Evolutionary conservation across 2,113 vertebrate genomes (phyloP).

Genomic region (Takifugu flavidus): DNA sequence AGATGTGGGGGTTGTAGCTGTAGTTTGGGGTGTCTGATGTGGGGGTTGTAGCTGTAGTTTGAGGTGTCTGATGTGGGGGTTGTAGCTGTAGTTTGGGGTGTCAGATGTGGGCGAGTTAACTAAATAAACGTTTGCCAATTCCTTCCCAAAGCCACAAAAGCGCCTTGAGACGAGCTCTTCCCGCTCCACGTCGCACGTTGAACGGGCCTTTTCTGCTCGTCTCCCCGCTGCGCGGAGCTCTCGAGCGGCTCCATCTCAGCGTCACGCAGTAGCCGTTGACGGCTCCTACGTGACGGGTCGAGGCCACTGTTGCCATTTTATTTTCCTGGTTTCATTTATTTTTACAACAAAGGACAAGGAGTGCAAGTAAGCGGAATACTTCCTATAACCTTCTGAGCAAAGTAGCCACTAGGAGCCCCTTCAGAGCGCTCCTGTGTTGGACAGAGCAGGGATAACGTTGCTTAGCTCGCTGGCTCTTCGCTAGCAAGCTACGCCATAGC

Average conservation of each 20-base stretch:
- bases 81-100: too few relatives aligned
- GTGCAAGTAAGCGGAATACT: conserved; percentile 68
- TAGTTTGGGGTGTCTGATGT: too few relatives aligned
- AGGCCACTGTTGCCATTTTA: conserved; percentile 63
- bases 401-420: neutral
- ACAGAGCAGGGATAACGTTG: conserved; percentile 47
- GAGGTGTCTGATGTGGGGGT: too few relatives aligned
- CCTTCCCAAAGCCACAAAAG: too few relatives aligned
- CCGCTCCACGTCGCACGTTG: too few relatives aligned
- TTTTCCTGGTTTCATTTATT: conserved; percentile 72
- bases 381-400: conserved; percentile 21
- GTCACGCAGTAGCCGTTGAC: conserved; percentile 78
- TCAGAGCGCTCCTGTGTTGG: conserved; percentile 25
- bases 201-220: neutral
- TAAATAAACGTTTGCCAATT: too few relatives aligned
- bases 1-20: too few relatives aligned
- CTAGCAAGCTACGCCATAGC: conserved; percentile 62
- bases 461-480: conserved; percentile 58
- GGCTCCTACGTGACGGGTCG: conserved; percentile 77
- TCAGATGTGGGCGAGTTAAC: too few relatives aligned
- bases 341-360: conserved; percentile 69
- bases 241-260: conserved; percentile 52
- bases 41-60: too few relatives aligned
- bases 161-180: too few relatives aligned
- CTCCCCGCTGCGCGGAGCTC: conserved; percentile 14